Conservation (phyloP, 2,888 invertebrate species). For the Acleris holmiana region DNA sequence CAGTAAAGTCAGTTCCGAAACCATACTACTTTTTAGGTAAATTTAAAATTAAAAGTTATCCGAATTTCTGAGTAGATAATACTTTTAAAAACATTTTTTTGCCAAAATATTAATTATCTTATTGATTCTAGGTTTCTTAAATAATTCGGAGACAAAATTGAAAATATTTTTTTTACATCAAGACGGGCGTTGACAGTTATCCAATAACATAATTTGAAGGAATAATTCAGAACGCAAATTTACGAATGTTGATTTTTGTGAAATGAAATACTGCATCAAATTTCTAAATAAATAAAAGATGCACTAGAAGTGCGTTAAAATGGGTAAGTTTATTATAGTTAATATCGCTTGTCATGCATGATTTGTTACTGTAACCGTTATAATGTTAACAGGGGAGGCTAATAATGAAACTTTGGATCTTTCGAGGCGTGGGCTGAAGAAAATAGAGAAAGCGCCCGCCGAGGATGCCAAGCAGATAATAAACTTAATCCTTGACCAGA, state of each 20-base stretch:
- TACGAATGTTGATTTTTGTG: slow-evolving; percentile 66
- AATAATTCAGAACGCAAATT: slow-evolving; percentile 57
- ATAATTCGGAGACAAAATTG: background rate
- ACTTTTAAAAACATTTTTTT: too few species aligned
- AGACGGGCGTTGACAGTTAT: slow-evolving; percentile 39
- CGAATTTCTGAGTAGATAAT: too few species aligned
- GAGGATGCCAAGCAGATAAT: slow-evolving; percentile 88
- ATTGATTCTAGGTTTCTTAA: background rate
- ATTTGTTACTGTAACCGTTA: slow-evolving; percentile 31
- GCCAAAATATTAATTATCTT: too few species aligned
- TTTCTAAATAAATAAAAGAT: slow-evolving; percentile 57
- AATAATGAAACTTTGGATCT: slow-evolving; percentile 87
- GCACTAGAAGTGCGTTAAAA: slow-evolving; percentile 52
- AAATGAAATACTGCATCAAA: slow-evolving; percentile 51
- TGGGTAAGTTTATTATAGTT: slow-evolving; percentile 57
- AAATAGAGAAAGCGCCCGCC: slow-evolving; percentile 89
- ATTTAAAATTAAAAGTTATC: too few species aligned
- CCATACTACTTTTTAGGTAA: too few species aligned
- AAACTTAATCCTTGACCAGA: slow-evolving; percentile 92
- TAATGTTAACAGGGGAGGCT: slow-evolving; percentile 44
- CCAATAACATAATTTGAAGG: slow-evolving; percentile 39
- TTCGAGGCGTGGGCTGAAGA: slow-evolving; percentile 91
- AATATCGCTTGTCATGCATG: background rate
- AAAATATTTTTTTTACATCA: slow-evolving; percentile 21
- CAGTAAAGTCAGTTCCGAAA: too few species aligned